These are phyloP conservation scores for Xylocopa sonorina DNA, from an alignment of 1,140 invertebrate species.

Conservation along the genomic window DNA sequence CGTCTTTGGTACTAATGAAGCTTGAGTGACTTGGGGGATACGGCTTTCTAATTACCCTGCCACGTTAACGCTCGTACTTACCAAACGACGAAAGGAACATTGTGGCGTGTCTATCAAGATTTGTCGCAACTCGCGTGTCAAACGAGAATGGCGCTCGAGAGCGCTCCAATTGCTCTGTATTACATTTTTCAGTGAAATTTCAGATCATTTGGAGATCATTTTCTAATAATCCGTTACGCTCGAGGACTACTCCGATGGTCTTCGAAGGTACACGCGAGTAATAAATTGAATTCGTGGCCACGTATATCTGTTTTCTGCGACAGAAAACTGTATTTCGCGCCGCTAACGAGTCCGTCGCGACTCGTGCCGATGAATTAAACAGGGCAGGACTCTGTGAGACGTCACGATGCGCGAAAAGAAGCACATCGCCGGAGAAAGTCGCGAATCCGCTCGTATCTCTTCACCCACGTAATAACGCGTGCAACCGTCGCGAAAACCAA, in stretches of 20 bases:
- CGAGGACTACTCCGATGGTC: neutral
- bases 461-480: conserved; percentile 22
- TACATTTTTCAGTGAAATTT: no score
- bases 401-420: conserved; percentile 35
- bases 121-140: conserved; percentile 20
- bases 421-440: conserved; percentile 35
- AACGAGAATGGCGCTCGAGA: conserved; percentile 5
- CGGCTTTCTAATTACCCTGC: conserved; percentile 58
- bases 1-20: conserved; percentile 56
- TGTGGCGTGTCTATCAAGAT: conserved; percentile 1
- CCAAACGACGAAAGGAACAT: conserved; percentile 35
- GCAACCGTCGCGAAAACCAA: neutral
- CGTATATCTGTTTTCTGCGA: no score
- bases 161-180: no score
- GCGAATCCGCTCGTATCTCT: no score
- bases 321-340: neutral
- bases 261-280: neutral
- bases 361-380: conserved; percentile 41
- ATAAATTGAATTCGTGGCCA: neutral
- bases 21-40: conserved; percentile 18
- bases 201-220: neutral
- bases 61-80: conserved; percentile 7
- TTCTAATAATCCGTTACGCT: no score
- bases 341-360: conserved; percentile 6
- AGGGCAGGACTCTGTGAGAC: conserved; percentile 4